Base-by-base conservation (phyloP, 2,888 invertebrate genomes). In the Polyploca ridens region DNA sequence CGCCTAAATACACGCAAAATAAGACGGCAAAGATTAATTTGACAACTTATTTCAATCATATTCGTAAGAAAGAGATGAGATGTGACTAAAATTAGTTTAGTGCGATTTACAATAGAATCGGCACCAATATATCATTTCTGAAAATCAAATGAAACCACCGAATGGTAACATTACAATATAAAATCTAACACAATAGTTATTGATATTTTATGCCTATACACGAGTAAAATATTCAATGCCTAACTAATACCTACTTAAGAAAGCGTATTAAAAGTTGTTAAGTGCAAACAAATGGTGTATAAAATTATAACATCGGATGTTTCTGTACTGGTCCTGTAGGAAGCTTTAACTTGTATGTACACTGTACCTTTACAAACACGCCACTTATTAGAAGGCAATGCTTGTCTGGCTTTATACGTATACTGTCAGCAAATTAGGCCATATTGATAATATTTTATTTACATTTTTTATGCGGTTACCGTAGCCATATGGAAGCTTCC, bases 281-380 rank as follows among this genome's bases (percentile, higher is more conserved):
- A 54, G 54, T 54, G 54, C 54, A 19, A 54, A 54, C n/a, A 19
- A 54, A 54, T 54, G 54, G 54, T 54, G 54, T 54, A 10, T 54
- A 19, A 54, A 19, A 54, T 54, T 54, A 19, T 10, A 54, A 54
- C 54, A 19, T 54, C 19, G 54, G 7, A 54, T 54, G 54, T 54
- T 54, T 19, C 19, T 10, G 0, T 3, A n/a, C 19, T 19, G 10
- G 0, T 3, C 6, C 19, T 19, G 10, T 7, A 54, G 19, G 54
- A 10, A 19, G 49, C 6, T 10, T 16, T 54, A 54, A 19, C 54
- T 19, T 54, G 19, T 54, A 14, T 54, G 19, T 19, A 7, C 14
- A 49, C 49, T 49, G 46, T 46, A 54, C 54, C 54, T 54, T 54
- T 19, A 54, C 54, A 54, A 54, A 54, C 54, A 54, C 10, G 54